Percentiles rank a stretch among this genome's conserved stretches.
Conservation (phyloP, 2,113 vertebrate genomes). For the Andinoacara biseriatus region DNA sequence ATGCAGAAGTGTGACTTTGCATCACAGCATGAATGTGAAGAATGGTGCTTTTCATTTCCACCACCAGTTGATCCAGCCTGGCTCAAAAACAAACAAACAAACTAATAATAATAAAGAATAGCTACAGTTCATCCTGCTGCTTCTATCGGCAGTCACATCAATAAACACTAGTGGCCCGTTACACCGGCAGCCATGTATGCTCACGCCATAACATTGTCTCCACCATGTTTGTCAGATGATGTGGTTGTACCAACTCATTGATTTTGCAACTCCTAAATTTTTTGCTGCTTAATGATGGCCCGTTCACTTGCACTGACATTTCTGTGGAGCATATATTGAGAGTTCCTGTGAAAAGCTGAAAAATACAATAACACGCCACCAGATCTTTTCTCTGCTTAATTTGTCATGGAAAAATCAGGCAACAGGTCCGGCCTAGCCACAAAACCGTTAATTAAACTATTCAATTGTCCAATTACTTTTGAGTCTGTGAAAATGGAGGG, state of each 20-base stretch:
- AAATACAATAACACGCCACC: background rate
- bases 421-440: background rate
- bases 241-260: no score
- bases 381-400: background rate
- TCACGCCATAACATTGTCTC: no score
- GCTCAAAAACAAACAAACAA: no score
- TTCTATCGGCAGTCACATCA: no score
- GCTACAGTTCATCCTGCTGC: no score
- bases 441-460: rapidly evolving
- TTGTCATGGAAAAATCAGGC: background rate
- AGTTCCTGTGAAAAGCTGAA: background rate
- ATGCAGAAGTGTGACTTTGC: background rate
- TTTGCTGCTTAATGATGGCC: background rate
- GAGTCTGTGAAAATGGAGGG: background rate
- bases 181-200: no score
- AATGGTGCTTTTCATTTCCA: rapidly evolving
- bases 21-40: background rate
- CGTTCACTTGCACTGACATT: background rate
- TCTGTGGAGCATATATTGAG: background rate
- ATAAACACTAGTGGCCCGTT: no score
- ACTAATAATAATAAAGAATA: no score
- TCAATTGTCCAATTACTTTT: background rate
- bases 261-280: background rate
- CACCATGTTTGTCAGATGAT: no score
- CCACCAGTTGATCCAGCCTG: background rate